These are phyloP conservation scores for Sorex araneus DNA, from an alignment of 2,113 vertebrate species.

Conservation along the genomic window DNA sequence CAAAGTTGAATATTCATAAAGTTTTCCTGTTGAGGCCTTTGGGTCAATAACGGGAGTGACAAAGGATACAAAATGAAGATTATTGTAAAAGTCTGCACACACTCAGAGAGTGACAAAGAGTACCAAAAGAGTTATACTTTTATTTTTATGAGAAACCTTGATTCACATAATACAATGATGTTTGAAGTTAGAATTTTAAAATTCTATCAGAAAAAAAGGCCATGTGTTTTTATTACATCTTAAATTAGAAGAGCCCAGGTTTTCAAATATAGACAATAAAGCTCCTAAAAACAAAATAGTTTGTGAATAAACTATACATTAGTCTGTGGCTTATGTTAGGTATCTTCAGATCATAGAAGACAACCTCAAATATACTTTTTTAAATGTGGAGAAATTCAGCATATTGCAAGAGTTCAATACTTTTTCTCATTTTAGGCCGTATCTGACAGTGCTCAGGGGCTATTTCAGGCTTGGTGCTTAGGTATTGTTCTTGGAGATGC, in stretches of 20 bases:
- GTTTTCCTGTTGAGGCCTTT: conserved; percentile 5
- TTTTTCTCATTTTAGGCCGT: neutral
- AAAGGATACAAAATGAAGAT: neutral
- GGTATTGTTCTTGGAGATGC: too few relatives aligned
- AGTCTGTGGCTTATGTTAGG: neutral
- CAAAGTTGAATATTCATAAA: conserved; percentile 52
- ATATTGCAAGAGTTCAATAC: neutral
- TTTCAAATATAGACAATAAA: neutral
- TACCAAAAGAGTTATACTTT: neutral
- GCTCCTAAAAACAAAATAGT: neutral
- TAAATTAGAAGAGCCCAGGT: neutral
- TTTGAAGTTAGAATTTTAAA: neutral
- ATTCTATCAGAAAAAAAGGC: neutral
- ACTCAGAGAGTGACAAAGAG: neutral
- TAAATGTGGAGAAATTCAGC: neutral
- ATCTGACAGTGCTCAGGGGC: too few relatives aligned
- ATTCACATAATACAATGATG: neutral
- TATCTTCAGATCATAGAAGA: neutral
- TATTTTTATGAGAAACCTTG: neutral
- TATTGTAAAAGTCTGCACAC: neutral
- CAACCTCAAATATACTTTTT: neutral
- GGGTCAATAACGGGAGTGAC: neutral
- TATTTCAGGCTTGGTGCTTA: too few relatives aligned
- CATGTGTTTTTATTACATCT: neutral
- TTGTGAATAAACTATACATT: neutral